Evolutionary conservation across 1,140 invertebrate genomes (phyloP), one percentile per base, ranked within the genome.

Genomic region (Eupeodes corollae): DNA sequence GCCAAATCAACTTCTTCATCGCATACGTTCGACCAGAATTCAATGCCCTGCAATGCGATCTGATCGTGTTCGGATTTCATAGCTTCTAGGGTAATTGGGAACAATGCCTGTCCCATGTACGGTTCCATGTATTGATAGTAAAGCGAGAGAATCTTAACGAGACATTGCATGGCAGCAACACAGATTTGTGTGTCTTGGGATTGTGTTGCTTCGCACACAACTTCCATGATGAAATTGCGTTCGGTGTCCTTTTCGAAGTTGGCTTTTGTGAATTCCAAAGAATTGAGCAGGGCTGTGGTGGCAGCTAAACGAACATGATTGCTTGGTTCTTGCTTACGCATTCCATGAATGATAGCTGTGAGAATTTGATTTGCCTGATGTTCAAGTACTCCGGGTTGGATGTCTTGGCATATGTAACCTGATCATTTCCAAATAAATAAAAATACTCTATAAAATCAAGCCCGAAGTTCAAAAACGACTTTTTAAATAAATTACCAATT

Each of bases 11-110:
- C 90, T 75, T 99, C 97, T 73, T 98, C 96, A 73, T 99, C 97
- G 62, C 95, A 96, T 1, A 99, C 95, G 63, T 96, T 98, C 0
- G 95, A 99, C 97, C 97, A 99, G 73, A 99, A 99, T 70, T 99
- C 97, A 70, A 99, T 99, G 53, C 97, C 97, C 74, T 99, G 97
- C 35, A 99, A 75, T 21, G 92, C 85, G 39, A 99, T 86, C 55
- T 98, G 92, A 73, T 98, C 93, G 48, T 86, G 82, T 38, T 94
- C 89, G 34, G 88, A 91, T 71, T 95, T 96, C 91, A 99, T 99
- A 13, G 96, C 95, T 71, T 97, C 91, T 65, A 99, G 74, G 13
- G 97, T 98, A 50, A 99, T 99, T 31, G 94, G 92, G 75, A 99
- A 99, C n/a, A 99, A 70, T 32, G 96, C 96, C 63, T 85, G 87